Percentiles rank a stretch among this genome's conserved stretches.
Conservation (phyloP, 2,113 vertebrate genomes). For the Paradoxurus hermaphroditus region DNA sequence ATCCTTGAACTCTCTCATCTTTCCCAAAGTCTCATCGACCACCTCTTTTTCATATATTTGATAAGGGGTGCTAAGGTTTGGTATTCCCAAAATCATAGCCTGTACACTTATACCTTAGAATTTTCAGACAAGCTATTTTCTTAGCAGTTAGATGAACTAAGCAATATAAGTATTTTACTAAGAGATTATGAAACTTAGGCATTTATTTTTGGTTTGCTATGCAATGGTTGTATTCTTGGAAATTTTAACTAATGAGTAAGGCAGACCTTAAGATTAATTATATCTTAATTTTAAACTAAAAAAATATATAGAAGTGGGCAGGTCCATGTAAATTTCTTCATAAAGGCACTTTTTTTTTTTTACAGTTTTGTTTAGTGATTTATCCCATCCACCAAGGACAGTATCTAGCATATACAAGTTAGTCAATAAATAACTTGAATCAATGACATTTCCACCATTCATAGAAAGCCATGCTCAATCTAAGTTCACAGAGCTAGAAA, state of each 20-base stretch:
- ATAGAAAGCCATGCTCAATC: not conserved
- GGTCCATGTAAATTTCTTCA: not conserved
- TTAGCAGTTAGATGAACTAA: not conserved
- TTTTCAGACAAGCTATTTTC: not conserved
- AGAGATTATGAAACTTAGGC: not conserved
- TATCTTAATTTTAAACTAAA: not conserved
- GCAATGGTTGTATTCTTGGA: not conserved
- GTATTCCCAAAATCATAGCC: not conserved
- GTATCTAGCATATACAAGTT: not conserved
- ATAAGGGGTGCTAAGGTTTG: not conserved
- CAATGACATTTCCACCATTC: not conserved
- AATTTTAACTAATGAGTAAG: constrained; percentile 11
- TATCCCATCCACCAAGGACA: not conserved
- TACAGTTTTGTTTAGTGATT: not conserved
- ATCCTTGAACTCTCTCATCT: not conserved
- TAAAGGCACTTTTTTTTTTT: not conserved
- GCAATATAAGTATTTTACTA: not conserved
- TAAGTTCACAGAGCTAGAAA: not conserved
- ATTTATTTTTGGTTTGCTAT: not conserved
- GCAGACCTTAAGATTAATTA: not conserved
- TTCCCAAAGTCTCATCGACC: not conserved
- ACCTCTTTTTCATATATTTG: not conserved
- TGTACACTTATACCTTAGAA: not conserved
- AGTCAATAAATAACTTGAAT: not conserved
- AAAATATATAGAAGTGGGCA: not conserved